These are phyloP conservation scores for cattle (Bos taurus) DNA, from an alignment of 2,113 vertebrate genomes.

Conservation along the genomic window ARS-UCD2.0 NC_037335.1:97688001-97688500, in stretches of 20 bases:
- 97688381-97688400: background rate
- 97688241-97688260: background rate
- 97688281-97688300: background rate
- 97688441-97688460: background rate
- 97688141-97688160: background rate
- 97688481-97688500: background rate
- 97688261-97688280: accelerated
- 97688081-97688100: background rate
- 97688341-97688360: background rate
- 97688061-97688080: background rate
- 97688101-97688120: background rate
- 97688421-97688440: background rate
- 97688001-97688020: background rate
- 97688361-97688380: background rate
- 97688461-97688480: background rate
- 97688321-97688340: background rate
- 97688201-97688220: background rate
- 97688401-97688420: background rate
- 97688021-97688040: background rate
- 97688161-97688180: background rate
- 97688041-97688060: background rate
- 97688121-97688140: background rate
- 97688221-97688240: background rate
- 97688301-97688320: background rate
- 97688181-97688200: background rate